Conservation (phyloP, 2,797 vertebrate species). For the Lateolabrax maculatus region DNA sequence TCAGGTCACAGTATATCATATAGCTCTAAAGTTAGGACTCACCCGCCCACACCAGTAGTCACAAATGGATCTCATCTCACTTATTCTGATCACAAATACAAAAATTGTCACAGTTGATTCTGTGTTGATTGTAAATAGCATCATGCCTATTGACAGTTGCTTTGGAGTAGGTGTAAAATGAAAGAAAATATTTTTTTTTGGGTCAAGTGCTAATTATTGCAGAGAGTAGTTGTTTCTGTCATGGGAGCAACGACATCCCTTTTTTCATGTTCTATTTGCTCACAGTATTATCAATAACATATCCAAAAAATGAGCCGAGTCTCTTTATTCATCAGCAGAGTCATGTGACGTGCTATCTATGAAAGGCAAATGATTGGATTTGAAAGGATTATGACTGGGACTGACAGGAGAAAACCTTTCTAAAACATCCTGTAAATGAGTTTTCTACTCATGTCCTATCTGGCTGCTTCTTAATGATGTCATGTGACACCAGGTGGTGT, state of each 20-base stretch:
- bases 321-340: conserved; percentile 57
- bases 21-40: conserved; percentile 77
- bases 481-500: conserved; percentile 72
- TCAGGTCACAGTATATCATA: conserved; percentile 76
- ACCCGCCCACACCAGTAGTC: conserved; percentile 17
- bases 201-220: conserved; percentile 24
- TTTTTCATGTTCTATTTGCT: conserved; percentile 58
- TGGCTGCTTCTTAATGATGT: conserved; percentile 78
- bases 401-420: conserved; percentile 83
- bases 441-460: conserved; percentile 81
- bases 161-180: conserved; percentile 4
- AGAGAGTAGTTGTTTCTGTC: conserved; percentile 29
- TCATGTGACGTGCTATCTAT: conserved; percentile 73
- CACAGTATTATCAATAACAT: conserved; percentile 44
- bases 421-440: conserved; percentile 86
- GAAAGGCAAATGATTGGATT: conserved; percentile 80
- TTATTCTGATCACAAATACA: background rate
- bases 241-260: conserved; percentile 27
- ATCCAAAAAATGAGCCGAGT: conserved; percentile 32
- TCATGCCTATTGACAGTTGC: background rate
- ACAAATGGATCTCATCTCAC: too few species aligned
- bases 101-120: conserved; percentile 7
- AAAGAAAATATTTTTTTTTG: conserved; percentile 26
- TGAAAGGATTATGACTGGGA: conserved; percentile 80
- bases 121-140: background rate